phyloP scores from a whole-genome alignment of 1,140 invertebrate genomes.

The Asobara japonica region DNA sequence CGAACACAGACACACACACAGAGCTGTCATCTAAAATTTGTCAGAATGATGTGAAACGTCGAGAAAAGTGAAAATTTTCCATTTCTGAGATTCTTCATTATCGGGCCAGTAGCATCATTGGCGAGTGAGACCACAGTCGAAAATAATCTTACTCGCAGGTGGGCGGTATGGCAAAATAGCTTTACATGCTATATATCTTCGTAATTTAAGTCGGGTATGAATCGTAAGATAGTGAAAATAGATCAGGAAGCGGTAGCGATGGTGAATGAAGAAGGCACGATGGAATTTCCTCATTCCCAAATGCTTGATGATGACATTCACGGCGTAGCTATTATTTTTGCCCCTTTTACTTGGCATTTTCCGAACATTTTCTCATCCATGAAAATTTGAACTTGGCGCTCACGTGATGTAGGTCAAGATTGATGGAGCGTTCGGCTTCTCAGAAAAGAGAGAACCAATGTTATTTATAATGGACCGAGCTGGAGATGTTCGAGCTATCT shows the following conservation, averaged over 20 bases:
- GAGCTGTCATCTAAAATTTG: too few species aligned
- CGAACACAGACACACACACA: too few species aligned
- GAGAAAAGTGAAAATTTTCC: too few species aligned
- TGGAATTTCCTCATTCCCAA: slow-evolving; percentile 17
- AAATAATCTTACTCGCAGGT: slow-evolving; percentile 1
- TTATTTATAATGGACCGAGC: background rate
- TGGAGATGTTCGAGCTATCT: too few species aligned
- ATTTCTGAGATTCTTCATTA: too few species aligned
- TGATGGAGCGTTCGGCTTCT: background rate
- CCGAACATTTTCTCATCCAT: background rate
- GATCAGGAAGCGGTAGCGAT: background rate
- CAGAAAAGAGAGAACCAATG: background rate
- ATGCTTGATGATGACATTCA: background rate
- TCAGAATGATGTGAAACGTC: too few species aligned
- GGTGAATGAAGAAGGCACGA: background rate
- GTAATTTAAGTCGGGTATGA: background rate
- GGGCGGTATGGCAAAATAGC: background rate
- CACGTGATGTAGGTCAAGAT: background rate
- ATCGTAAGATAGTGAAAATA: slow-evolving; percentile 13
- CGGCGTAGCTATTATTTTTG: background rate
- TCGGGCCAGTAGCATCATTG: too few species aligned
- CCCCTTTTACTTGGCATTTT: background rate
- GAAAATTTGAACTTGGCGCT: background rate
- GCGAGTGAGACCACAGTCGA: background rate
- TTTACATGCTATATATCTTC: background rate